Evolutionary conservation across 2,888 invertebrate species (phyloP).

Genomic region (Catocala fraxini): DNA sequence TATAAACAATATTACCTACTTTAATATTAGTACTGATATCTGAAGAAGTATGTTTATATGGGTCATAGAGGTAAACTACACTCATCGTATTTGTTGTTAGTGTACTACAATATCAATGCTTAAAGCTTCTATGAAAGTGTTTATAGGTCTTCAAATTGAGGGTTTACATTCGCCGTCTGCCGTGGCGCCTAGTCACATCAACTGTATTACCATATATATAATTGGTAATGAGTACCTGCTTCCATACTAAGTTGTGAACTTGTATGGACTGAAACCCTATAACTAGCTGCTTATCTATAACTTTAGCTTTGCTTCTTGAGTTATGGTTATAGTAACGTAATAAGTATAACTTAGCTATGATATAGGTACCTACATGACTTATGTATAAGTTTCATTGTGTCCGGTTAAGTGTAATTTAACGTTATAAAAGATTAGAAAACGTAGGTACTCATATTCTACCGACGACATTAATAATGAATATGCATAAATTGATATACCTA

Average conservation of each 20-base stretch:
- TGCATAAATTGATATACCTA: slow-evolving; percentile 2
- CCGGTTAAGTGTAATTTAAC: neutral
- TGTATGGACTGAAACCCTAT: neutral
- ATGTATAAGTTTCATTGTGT: neutral
- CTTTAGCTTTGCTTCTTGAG: neutral
- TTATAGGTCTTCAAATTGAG: too few species aligned
- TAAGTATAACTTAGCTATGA: neutral
- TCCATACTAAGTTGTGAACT: neutral
- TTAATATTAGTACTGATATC: too few species aligned
- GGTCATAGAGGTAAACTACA: too few species aligned
- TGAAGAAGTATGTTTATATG: too few species aligned
- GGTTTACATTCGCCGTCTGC: too few species aligned
- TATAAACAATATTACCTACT: too few species aligned
- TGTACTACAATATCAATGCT: too few species aligned
- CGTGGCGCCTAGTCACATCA: neutral
- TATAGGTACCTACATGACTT: neutral
- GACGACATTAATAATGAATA: too few species aligned
- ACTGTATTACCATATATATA: neutral
- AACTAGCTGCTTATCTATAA: neutral
- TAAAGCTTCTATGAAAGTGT: too few species aligned
- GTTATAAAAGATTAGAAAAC: too few species aligned
- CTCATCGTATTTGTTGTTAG: too few species aligned
- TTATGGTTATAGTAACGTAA: neutral
- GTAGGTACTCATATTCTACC: too few species aligned
- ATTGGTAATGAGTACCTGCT: neutral